Conservation (phyloP, 2,888 invertebrate species). For the Drosophila nr. perissopoda region DNA sequence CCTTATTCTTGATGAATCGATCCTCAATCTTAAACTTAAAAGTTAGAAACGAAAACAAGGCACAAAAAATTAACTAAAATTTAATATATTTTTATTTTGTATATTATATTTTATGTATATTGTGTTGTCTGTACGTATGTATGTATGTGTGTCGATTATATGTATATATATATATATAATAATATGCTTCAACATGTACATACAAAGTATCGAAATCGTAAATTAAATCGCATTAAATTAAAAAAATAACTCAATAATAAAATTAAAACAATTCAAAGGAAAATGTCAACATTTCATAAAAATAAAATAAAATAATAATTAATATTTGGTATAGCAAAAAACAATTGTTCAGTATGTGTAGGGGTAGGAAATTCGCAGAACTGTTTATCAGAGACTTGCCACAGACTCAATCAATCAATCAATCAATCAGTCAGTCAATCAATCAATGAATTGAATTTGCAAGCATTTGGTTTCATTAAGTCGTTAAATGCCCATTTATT, state of each 20-base stretch:
- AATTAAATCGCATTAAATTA: conserved; percentile 50
- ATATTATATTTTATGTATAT: conserved; percentile 60
- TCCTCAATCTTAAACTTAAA: conserved; percentile 34
- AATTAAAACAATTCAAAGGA: conserved; percentile 35
- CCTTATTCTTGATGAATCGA: conserved; percentile 29
- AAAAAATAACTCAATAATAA: conserved; percentile 38
- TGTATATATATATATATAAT: conserved; percentile 8
- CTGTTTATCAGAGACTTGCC: conserved; percentile 4
- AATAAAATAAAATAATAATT: conserved; percentile 38
- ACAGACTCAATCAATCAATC: conserved; percentile 5
- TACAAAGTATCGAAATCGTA: conserved; percentile 62
- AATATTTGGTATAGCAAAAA: conserved; percentile 34
- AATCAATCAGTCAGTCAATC: background rate
- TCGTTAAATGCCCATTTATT: conserved; percentile 16
- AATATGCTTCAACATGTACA: conserved; percentile 37
- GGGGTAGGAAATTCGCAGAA: conserved; percentile 14
- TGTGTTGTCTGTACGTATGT: conserved; percentile 49
- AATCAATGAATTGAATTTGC: background rate
- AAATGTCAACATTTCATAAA: conserved; percentile 43
- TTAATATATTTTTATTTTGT: conserved; percentile 60
- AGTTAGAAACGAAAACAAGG: conserved; percentile 44
- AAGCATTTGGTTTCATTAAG: conserved; percentile 20
- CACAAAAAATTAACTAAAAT: conserved; percentile 53
- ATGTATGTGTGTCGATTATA: conserved; percentile 39
- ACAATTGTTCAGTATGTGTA: conserved; percentile 45